Conservation (phyloP, 2,888 invertebrate species). For the Epsilonema sp. region DNA sequence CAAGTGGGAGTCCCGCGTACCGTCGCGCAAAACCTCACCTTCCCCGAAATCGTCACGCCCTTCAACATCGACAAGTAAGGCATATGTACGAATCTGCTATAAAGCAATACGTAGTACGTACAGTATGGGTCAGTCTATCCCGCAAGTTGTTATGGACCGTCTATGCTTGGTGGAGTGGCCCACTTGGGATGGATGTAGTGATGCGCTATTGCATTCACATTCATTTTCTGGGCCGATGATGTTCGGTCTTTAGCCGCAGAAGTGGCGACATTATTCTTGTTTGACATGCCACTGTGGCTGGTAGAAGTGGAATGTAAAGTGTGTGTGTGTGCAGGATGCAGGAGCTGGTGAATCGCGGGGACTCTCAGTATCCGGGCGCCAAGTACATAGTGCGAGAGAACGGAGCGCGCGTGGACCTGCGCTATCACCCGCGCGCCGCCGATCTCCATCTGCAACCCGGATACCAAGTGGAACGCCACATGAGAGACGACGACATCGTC, state of each 20-base stretch:
- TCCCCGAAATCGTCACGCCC: conserved; percentile 95
- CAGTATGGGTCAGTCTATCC: background rate
- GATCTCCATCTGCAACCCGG: conserved; percentile 67
- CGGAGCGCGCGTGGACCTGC: conserved; percentile 87
- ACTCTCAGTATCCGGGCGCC: conserved; percentile 95
- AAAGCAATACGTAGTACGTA: background rate
- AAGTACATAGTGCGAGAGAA: conserved; percentile 98
- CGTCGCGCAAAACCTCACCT: conserved; percentile 95
- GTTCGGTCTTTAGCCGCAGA: too few species aligned
- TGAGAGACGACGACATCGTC: conserved; percentile 88
- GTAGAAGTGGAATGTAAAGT: too few species aligned
- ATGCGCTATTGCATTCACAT: too few species aligned
- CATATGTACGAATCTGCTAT: too few species aligned
- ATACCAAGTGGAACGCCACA: conserved; percentile 65
- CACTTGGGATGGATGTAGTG: too few species aligned
- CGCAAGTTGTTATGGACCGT: too few species aligned
- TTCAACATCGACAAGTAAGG: conserved; percentile 82
- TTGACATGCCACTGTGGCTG: too few species aligned
- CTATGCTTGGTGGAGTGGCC: too few species aligned
- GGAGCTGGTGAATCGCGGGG: conserved; percentile 81
- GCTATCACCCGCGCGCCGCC: conserved; percentile 91
- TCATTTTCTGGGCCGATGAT: too few species aligned
- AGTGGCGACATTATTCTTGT: too few species aligned
- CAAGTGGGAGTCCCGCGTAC: conserved; percentile 94
- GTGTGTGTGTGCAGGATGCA: too few species aligned